Conservation (phyloP, 2,113 vertebrate species). For the Hiodon tergisus region DNA sequence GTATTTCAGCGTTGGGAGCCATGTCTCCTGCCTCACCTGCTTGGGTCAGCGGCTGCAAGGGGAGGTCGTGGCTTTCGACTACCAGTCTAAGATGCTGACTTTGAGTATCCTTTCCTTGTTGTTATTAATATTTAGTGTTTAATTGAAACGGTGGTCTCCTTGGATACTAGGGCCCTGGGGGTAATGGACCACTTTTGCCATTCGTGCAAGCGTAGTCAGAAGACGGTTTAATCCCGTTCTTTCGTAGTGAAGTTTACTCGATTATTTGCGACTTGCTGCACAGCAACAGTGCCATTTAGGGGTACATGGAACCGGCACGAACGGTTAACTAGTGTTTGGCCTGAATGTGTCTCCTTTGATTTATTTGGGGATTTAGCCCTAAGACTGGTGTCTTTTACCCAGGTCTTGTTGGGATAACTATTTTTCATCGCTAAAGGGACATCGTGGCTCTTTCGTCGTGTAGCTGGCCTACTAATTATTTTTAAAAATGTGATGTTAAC, state of each 20-base stretch:
- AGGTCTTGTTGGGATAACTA: too few relatives aligned
- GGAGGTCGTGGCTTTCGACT: slow-evolving; percentile 78
- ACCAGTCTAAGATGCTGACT: slow-evolving; percentile 80
- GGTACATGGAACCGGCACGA: too few relatives aligned
- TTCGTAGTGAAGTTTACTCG: not conserved
- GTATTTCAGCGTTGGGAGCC: slow-evolving; percentile 91
- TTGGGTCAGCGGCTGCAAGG: slow-evolving; percentile 74
- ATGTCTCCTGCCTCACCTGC: slow-evolving; percentile 85
- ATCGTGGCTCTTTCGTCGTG: too few relatives aligned
- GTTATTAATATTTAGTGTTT: not conserved
- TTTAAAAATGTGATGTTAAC: too few relatives aligned
- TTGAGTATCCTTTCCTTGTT: slow-evolving; percentile 69
- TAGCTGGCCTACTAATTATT: too few relatives aligned
- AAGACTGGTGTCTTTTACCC: too few relatives aligned
- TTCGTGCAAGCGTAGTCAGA: slow-evolving; percentile 28
- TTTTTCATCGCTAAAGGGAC: too few relatives aligned
- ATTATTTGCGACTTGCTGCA: not conserved
- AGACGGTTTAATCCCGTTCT: too few relatives aligned
- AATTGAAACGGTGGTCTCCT: slow-evolving; percentile 6
- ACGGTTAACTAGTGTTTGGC: too few relatives aligned
- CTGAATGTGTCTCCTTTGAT: too few relatives aligned
- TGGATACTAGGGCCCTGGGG: slow-evolving; percentile 24
- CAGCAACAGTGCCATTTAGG: not conserved
- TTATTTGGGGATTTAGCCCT: too few relatives aligned
- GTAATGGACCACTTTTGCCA: slow-evolving; percentile 23